Percentiles rank a stretch among this genome's conserved stretches.
Evolutionary conservation across 2,888 invertebrate genomes (phyloP).

Genomic region (Clostera curtula): DNA sequence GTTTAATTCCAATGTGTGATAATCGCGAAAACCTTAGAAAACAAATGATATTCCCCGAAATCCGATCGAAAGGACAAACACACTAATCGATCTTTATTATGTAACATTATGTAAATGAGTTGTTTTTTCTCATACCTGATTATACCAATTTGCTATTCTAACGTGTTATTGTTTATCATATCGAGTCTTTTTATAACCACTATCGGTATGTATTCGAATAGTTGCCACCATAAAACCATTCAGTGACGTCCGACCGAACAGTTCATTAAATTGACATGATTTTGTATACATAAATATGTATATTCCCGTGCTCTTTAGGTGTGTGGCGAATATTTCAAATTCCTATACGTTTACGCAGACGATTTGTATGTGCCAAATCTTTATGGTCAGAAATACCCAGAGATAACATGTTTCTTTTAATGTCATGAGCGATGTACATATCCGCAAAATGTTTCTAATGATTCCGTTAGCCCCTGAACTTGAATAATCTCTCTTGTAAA

Average conservation of each 20-base stretch:
- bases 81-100: conserved; percentile 14
- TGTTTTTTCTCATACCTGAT: not conserved
- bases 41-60: too few relatives aligned
- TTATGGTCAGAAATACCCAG: conserved; percentile 15
- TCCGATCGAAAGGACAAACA: too few relatives aligned
- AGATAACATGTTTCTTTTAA: conserved; percentile 3
- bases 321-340: conserved; percentile 27
- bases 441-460: too few relatives aligned
- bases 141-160: conserved; percentile 8
- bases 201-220: conserved; percentile 16
- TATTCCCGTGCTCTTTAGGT: conserved; percentile 14
- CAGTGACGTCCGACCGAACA: conserved; percentile 33
- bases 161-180: conserved; percentile 32
- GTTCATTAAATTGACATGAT: conserved; percentile 30
- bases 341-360: conserved; percentile 28
- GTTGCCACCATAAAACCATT: conserved; percentile 31
- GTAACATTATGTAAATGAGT: not conserved
- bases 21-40: too few relatives aligned
- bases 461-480: too few relatives aligned
- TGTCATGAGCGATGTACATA: not conserved
- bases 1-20: too few relatives aligned
- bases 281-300: conserved; percentile 15
- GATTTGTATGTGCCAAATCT: conserved; percentile 17
- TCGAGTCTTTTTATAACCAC: conserved; percentile 15
- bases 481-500: too few relatives aligned